A percentile compares a stretch with the other conserved stretches of the same genome.
phyloP scores from a whole-genome alignment of 2,113 vertebrate genomes.

The Nicator chloris region DNA sequence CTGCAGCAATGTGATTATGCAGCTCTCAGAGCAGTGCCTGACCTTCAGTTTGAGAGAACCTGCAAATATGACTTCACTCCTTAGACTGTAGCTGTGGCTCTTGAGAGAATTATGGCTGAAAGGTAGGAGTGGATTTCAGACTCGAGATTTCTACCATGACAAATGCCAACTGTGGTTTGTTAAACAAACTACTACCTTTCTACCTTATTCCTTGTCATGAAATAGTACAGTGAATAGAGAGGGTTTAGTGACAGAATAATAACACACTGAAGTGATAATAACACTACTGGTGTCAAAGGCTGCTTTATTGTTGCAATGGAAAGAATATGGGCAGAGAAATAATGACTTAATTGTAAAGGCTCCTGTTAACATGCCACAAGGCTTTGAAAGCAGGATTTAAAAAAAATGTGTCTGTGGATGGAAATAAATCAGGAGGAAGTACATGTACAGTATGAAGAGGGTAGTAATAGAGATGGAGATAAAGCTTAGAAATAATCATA shows the following conservation, averaged over 20 bases:
- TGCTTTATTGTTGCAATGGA: neutral
- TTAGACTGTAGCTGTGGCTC: neutral
- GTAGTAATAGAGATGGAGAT: neutral
- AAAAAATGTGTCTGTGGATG: neutral
- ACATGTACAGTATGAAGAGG: neutral
- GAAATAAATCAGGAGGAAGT: neutral
- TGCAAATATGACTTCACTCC: neutral
- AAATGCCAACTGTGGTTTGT: neutral
- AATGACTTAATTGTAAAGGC: neutral
- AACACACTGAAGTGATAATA: neutral
- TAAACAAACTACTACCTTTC: neutral
- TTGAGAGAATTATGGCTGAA: neutral
- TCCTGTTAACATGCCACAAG: neutral
- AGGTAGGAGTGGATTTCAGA: neutral
- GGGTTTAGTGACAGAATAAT: neutral
- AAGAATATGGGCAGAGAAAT: neutral
- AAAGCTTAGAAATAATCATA: slow-evolving; percentile 7
- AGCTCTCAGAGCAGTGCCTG: neutral
- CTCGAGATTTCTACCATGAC: neutral
- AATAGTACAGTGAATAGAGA: neutral
- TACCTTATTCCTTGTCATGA: neutral
- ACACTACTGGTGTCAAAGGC: neutral
- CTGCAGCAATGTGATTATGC: neutral
- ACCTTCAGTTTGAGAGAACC: neutral
- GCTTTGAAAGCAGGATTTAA: neutral